A percentile compares a stretch with the other conserved stretches of the same genome.
These are phyloP conservation scores for Aspidoscelis tigris DNA, from an alignment of 2,113 vertebrate species.

Conservation along the genomic window DNA sequence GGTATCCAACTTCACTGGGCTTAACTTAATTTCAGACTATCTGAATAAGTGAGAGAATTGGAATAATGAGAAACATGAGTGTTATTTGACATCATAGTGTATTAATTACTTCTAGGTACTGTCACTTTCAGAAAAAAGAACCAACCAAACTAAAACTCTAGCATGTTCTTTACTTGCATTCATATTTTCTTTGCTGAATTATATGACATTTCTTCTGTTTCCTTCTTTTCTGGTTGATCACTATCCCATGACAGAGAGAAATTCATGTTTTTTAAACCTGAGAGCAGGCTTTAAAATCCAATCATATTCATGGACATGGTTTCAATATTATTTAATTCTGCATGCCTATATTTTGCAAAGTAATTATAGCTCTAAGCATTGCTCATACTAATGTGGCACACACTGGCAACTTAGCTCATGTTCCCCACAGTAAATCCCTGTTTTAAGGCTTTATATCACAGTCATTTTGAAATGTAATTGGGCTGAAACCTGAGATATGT, in stretches of 20 bases:
- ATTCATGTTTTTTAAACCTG: not conserved
- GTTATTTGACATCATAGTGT: too few species aligned
- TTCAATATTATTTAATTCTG: not conserved
- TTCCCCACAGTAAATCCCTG: not conserved
- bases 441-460: not conserved
- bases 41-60: not conserved
- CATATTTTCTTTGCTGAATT: not conserved
- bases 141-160: not conserved
- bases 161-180: not conserved
- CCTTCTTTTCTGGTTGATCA: not conserved
- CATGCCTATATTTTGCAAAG: conserved; percentile 10
- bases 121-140: too few species aligned
- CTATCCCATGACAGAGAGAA: not conserved
- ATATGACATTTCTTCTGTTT: not conserved
- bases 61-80: not conserved
- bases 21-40: not conserved
- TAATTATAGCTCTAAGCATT: conserved; percentile 15
- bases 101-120: not conserved
- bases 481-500: not conserved
- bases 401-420: not conserved
- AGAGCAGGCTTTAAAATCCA: not conserved
- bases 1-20: not conserved
- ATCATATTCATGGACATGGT: not conserved
- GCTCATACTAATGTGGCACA: not conserved
- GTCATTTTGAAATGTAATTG: conserved; percentile 3